These are phyloP conservation scores for Colostygia pectinataria DNA, from an alignment of 2,888 invertebrate species.

Conservation along the genomic window DNA sequence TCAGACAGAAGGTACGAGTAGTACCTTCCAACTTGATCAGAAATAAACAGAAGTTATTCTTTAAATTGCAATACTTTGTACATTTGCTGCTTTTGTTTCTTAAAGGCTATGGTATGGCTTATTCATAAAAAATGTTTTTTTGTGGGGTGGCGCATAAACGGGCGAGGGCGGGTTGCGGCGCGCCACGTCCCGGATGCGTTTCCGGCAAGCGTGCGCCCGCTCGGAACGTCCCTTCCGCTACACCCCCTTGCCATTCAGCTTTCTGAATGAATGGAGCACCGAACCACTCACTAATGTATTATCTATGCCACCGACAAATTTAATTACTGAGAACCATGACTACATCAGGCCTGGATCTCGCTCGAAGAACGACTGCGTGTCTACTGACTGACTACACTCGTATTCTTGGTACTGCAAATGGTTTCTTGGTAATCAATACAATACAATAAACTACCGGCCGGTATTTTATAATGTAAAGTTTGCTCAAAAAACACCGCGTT, in stretches of 20 bases:
- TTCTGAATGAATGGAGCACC: slow-evolving; percentile 56
- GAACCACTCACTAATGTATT: slow-evolving; percentile 33
- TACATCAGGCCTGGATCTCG: slow-evolving; percentile 12
- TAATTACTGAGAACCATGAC: slow-evolving; percentile 45
- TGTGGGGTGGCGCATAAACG: slow-evolving; percentile 20
- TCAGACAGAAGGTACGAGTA: too few relatives aligned
- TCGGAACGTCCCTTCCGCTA: slow-evolving; percentile 78
- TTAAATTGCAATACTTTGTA: too few relatives aligned
- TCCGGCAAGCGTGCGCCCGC: slow-evolving; percentile 73
- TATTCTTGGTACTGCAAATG: not conserved
- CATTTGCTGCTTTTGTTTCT: too few relatives aligned
- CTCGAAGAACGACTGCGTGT: not conserved
- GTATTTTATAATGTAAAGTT: too few relatives aligned
- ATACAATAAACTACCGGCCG: too few relatives aligned
- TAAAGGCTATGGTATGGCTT: too few relatives aligned
- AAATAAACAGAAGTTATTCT: too few relatives aligned
- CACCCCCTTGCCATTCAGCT: slow-evolving; percentile 67
- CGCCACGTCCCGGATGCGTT: slow-evolving; percentile 78
- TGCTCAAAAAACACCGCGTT: too few relatives aligned
- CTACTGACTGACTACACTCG: not conserved
- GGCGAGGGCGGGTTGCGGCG: slow-evolving; percentile 59
- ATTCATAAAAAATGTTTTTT: slow-evolving; percentile 5
- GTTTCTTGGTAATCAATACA: too few relatives aligned
- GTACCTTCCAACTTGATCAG: too few relatives aligned
- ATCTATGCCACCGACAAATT: slow-evolving; percentile 42